Conservation (phyloP, 2,113 vertebrate species). For the Tautogolabrus adspersus region DNA sequence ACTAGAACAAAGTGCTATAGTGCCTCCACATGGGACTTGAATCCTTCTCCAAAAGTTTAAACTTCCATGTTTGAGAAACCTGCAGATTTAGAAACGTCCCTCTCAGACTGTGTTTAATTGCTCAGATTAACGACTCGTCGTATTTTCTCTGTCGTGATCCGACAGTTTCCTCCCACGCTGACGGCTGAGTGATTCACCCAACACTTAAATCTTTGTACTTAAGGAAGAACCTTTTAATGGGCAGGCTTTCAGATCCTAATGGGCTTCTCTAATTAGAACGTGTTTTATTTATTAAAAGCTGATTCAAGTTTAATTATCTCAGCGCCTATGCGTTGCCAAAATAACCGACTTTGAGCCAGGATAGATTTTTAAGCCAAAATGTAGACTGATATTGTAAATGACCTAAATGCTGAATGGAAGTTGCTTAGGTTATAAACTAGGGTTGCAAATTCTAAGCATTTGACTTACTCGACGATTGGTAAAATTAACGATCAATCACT, state of each 20-base stretch:
- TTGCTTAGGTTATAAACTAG: no score
- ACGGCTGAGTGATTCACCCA: conserved; percentile 12
- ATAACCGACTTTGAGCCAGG: not conserved
- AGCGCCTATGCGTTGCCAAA: not conserved
- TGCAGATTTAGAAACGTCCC: not conserved
- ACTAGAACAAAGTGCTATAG: not conserved
- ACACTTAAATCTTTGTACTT: conserved; percentile 20
- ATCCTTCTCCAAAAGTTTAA: not conserved
- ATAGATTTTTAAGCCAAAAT: not conserved
- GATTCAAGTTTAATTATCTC: conserved; percentile 14
- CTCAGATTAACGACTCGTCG: not conserved
- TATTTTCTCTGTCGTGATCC: not conserved
- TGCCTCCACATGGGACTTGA: not conserved
- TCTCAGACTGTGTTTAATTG: not conserved
- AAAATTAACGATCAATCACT: no score
- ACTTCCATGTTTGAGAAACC: not conserved
- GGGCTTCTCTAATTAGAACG: conserved; percentile 31
- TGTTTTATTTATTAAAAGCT: conserved; percentile 36
- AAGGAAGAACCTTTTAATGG: conserved; percentile 14
- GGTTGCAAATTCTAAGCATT: no score
- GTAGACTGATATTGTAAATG: not conserved
- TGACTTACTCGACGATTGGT: no score
- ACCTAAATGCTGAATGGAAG: not conserved
- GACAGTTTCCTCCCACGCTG: not conserved
- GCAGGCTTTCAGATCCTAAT: conserved; percentile 29